A percentile compares a stretch with the other conserved stretches of the same genome.
phyloP scores from a whole-genome alignment of 2,888 invertebrate genomes.

The Bombyx huttoni region DNA sequence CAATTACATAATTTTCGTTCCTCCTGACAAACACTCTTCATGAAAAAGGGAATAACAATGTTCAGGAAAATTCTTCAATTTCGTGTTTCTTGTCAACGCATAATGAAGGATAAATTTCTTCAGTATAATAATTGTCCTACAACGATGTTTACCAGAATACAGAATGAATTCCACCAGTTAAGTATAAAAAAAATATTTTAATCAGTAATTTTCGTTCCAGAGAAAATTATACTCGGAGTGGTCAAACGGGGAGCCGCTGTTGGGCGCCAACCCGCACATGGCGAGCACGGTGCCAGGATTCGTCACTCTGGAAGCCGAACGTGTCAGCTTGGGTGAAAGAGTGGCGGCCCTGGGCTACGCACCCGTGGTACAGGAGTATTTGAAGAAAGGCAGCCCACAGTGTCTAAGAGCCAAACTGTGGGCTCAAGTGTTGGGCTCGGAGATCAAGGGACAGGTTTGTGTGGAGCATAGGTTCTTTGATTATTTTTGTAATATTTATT shows the following conservation, averaged over 20 bases:
- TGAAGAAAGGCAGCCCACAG: slow-evolving; percentile 88
- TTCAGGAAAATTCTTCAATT: too few species aligned
- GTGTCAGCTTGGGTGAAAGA: slow-evolving; percentile 81
- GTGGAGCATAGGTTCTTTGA: too few species aligned
- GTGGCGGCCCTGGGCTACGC: slow-evolving; percentile 86
- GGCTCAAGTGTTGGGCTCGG: slow-evolving; percentile 88
- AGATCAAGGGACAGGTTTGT: slow-evolving; percentile 76
- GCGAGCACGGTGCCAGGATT: slow-evolving; percentile 67
- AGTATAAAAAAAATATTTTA: background rate
- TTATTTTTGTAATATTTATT: too few species aligned
- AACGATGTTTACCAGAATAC: too few species aligned
- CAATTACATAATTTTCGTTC: too few species aligned
- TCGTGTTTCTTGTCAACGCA: too few species aligned
- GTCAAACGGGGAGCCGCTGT: slow-evolving; percentile 81
- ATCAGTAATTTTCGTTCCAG: slow-evolving; percentile 47
- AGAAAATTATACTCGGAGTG: slow-evolving; percentile 80
- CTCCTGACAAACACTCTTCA: too few species aligned
- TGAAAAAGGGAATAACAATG: too few species aligned
- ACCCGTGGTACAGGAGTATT: slow-evolving; percentile 90
- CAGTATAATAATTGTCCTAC: too few species aligned
- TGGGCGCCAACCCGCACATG: slow-evolving; percentile 78
- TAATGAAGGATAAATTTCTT: too few species aligned
- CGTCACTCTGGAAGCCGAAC: slow-evolving; percentile 76
- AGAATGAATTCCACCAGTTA: too few species aligned
- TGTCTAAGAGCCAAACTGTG: slow-evolving; percentile 86